phyloP scores from a whole-genome alignment of 1,140 invertebrate genomes.

The Holcopasites calliopsidis region DNA sequence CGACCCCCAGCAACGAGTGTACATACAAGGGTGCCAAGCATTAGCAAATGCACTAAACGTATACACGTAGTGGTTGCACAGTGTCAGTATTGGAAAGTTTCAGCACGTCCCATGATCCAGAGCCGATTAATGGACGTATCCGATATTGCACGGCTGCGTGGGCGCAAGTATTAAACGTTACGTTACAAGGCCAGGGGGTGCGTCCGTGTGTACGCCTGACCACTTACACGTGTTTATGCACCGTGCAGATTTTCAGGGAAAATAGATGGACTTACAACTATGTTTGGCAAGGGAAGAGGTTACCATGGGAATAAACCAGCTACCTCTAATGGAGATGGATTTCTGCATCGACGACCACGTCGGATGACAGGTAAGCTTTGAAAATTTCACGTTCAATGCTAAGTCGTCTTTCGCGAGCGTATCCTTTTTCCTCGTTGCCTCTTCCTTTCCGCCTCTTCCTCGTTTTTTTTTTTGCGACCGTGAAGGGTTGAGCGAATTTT shows the following conservation, averaged over 20 bases:
- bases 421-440: background rate
- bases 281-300: constrained; percentile 29
- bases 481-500: background rate
- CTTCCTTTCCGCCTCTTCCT: background rate
- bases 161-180: constrained; percentile 50
- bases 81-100: constrained; percentile 40
- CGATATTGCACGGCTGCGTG: constrained; percentile 49
- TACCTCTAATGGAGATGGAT: constrained; percentile 64
- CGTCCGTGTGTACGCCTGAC: background rate
- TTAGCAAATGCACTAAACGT: background rate
- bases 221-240: constrained; percentile 23
- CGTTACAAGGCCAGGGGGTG: constrained; percentile 40
- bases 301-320: constrained; percentile 64
- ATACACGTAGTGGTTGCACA: background rate
- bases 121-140: constrained; percentile 53
- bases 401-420: background rate
- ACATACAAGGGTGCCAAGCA: background rate
- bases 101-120: constrained; percentile 18
- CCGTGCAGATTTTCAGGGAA: constrained; percentile 46
- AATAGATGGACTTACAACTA: constrained; percentile 46
- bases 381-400: constrained; percentile 31
- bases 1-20: no score
- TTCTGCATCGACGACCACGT: constrained; percentile 38
- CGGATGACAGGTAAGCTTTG: constrained; percentile 33
- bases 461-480: no score